Base-by-base conservation (phyloP, 2,113 vertebrate genomes). In the Serilophus lunatus region DNA sequence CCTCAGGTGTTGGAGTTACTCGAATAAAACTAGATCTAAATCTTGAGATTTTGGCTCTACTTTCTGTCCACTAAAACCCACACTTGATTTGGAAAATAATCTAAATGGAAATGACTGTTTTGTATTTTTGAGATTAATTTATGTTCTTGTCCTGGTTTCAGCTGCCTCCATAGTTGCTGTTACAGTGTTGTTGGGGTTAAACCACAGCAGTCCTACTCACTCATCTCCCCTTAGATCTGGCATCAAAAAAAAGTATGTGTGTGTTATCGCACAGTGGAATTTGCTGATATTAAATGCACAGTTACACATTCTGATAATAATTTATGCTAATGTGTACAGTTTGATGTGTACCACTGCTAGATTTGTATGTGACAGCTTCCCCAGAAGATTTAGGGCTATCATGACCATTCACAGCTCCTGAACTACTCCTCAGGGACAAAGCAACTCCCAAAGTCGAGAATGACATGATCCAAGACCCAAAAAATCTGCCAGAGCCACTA, bases 401-500 rank as follows among this genome's bases (percentile, higher is more conserved):
- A 33, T 65, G 10, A 35, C 60, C 47, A 60, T 40, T 66, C 33
- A 80, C n/a, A 57, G 10, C 22, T 82, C 16, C 74, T 65, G n/a
- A 69, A 45, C 13, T 16, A 26, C 6, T 88, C 12, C 42, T 80
- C 50, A 59, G 40, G 18, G 40, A 33, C 45, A 82, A 66, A 65
- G 20, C 61, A 71, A 10, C 7, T 86, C n/a, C 56, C 47, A 65
- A 60, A 85, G 33, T 53, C 33, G 80, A 51, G 68, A 44, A 5
- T 45, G n/a, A 60, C 29, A 69, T 57, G 18, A 38, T 71, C 8
- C 0, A 0, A 83, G 42, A 49, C 23, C 28, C 19, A 28, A 42
- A 68, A 72, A 61, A 12, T 0, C 4, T 1, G 0, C 10, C 36
- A 68, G 80, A 87, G 54, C 22, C 7, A 22, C 19, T 25, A 64